These are phyloP conservation scores for Latrodectus hesperus DNA, from an alignment of 2,888 invertebrate species.

Conservation along the genomic window DNA sequence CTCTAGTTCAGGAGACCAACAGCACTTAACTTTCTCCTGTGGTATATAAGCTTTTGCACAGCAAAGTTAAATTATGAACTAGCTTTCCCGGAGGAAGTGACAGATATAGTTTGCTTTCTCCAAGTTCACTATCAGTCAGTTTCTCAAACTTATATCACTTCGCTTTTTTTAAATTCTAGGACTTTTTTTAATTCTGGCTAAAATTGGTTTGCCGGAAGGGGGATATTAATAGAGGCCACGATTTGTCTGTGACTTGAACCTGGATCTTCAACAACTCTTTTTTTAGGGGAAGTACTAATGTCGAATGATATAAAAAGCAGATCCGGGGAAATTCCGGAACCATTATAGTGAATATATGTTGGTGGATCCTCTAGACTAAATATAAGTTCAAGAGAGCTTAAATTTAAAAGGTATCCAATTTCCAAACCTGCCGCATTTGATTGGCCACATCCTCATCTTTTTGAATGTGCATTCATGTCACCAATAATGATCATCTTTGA, in stretches of 20 bases:
- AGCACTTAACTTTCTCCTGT: not conserved
- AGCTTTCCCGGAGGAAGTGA: not conserved
- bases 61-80: slow-evolving; percentile 1
- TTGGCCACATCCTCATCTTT: slow-evolving; percentile 11
- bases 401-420: slow-evolving; percentile 22
- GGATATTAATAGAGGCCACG: slow-evolving; percentile 7
- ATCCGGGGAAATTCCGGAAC: slow-evolving; percentile 17
- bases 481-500: slow-evolving; percentile 14
- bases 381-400: slow-evolving; percentile 8
- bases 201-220: not conserved
- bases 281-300: slow-evolving; percentile 9
- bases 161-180: slow-evolving; percentile 16
- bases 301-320: slow-evolving; percentile 15
- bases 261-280: slow-evolving; percentile 7
- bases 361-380: slow-evolving; percentile 9
- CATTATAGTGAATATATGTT: slow-evolving; percentile 25
- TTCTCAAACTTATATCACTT: not conserved
- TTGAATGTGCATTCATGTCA: slow-evolving; percentile 13
- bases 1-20: not conserved
- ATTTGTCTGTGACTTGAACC: slow-evolving; percentile 28
- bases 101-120: not conserved
- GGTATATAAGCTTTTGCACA: slow-evolving; percentile 2
- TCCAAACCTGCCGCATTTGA: slow-evolving; percentile 10
- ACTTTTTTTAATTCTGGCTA: not conserved
- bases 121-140: slow-evolving; percentile 1